Conservation (phyloP, 2,113 vertebrate species). For the Uropsilus gracilis region DNA sequence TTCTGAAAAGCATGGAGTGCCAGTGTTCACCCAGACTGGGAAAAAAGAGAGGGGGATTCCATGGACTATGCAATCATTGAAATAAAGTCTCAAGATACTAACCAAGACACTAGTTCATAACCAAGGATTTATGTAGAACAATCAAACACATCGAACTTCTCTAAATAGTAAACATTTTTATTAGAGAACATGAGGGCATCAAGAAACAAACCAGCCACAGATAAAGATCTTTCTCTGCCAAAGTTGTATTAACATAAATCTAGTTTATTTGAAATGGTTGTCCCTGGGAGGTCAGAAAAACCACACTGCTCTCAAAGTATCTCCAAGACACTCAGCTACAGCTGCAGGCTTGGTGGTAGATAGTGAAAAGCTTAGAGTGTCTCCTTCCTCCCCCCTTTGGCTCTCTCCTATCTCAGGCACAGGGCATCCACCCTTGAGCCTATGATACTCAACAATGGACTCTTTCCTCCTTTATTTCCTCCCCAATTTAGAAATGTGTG, state of each 20-base stretch:
- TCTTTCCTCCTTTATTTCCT: neutral
- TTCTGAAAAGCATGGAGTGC: neutral
- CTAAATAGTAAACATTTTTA: neutral
- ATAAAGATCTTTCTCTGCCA: neutral
- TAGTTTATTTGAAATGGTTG: neutral
- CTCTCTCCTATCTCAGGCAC: too few species aligned
- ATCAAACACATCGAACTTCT: neutral
- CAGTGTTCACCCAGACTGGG: neutral
- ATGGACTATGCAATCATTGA: neutral
- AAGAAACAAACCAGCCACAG: neutral
- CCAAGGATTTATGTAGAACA: neutral
- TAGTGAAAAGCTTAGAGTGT: too few species aligned
- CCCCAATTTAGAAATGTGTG: neutral
- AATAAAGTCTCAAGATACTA: neutral
- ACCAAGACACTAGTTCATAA: neutral
- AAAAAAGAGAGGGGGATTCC: too few species aligned
- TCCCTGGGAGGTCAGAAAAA: neutral
- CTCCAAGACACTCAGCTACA: neutral
- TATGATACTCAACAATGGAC: too few species aligned
- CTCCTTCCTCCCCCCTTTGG: too few species aligned
- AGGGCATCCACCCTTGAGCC: neutral
- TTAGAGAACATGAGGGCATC: neutral
- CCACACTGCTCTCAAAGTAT: neutral
- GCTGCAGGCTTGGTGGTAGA: too few species aligned
- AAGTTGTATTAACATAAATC: neutral